Conservation (phyloP, 1,140 invertebrate species). For the Zaprionus davidi region DNA sequence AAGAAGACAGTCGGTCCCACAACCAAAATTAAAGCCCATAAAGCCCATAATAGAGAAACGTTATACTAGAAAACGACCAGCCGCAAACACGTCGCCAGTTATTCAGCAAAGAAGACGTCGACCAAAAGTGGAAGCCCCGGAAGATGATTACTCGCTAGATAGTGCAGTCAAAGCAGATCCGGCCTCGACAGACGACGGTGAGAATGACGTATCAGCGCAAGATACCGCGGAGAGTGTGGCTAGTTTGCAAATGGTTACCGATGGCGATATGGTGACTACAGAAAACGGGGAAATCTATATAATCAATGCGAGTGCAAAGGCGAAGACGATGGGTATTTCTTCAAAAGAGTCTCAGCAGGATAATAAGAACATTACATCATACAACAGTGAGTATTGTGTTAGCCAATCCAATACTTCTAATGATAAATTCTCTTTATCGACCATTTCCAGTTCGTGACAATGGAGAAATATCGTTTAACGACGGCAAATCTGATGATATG, state of each 20-base stretch:
- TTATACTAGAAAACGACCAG: conserved; percentile 15
- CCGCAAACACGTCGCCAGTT: conserved; percentile 10
- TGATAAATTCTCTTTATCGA: neutral
- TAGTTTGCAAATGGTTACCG: conserved; percentile 47
- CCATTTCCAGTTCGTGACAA: conserved; percentile 64
- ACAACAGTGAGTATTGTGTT: conserved; percentile 61
- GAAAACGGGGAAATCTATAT: conserved; percentile 65
- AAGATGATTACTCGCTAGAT: conserved; percentile 6
- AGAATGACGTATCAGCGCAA: conserved; percentile 22
- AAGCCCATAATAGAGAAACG: conserved; percentile 9
- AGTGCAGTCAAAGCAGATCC: conserved; percentile 16
- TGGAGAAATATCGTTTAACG: conserved; percentile 74
- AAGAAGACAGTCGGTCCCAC: neutral
- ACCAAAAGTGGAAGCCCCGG: neutral
- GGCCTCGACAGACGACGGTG: conserved; percentile 24
- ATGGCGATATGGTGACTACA: conserved; percentile 43
- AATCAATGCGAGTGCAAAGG: conserved; percentile 53
- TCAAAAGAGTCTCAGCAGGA: conserved; percentile 49
- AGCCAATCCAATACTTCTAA: neutral
- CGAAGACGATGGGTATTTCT: conserved; percentile 14
- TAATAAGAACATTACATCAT: conserved; percentile 60
- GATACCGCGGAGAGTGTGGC: conserved; percentile 18
- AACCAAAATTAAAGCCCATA: neutral
- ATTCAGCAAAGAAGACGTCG: conserved; percentile 6
- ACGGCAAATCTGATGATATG: conserved; percentile 46